Evolutionary conservation across 2,888 invertebrate genomes (phyloP), one percentile per base, ranked within the genome.

Genomic region (Meta bourneti): DNA sequence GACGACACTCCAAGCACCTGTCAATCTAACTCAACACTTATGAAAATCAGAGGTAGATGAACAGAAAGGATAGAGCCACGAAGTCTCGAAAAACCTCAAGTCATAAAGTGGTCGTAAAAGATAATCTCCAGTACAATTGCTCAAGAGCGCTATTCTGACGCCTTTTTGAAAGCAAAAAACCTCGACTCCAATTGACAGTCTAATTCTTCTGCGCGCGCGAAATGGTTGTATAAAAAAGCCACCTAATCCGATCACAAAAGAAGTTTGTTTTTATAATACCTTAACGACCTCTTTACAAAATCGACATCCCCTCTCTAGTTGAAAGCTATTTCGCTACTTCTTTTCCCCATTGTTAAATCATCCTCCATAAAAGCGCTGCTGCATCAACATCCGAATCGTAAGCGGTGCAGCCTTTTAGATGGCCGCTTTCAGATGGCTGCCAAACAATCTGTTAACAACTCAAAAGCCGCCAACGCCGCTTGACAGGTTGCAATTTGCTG

Each of bases 231-330:
- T 72, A 74, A 88, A 85, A 87, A 91, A 87, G 87, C 78, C 54
- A 88, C 87, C 91, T 91, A 91, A 88, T 91, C 87, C 91, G 34
- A 71, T 34, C 69, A 87, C 87, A 87, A 91, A 87, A 79, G 83
- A 83, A 91, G 91, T 91, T 91, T 91, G 91, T 91, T 91, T 91
- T 91, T 91, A 83, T 91, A 91, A 91, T 91, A 91, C 83, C 74
- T 91, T 91, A 91, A 91, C 86, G 69, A 87, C 91, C 87, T 49
- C 91, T 87, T 87, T 83, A 78, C 69, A 70, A 80, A 75, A 71
- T 78, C 84, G 34, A 34, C 90, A 6, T 8, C 74, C 20, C 74
- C 74, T 74, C 52, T 52, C 19, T 13, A 51, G 48, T 72, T 16
- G 69, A 70, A 81, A 83, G 69, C 79, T 74, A 80, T 85, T 90